These are phyloP conservation scores for Meteorus sp. DNA, from an alignment of 1,140 invertebrate genomes.

Conservation along the genomic window DNA sequence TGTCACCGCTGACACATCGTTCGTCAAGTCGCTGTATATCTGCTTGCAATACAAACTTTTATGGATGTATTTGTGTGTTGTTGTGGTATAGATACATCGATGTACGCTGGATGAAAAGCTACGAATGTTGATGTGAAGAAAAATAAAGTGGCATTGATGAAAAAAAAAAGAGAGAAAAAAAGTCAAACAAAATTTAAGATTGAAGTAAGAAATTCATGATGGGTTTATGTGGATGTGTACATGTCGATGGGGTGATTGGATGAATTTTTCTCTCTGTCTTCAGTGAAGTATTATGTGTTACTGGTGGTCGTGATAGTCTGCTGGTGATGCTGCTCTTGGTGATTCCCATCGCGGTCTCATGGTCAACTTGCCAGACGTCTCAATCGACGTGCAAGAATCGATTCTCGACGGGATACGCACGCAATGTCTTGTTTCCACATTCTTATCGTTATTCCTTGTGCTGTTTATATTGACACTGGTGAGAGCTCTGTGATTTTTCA, in stretches of 20 bases:
- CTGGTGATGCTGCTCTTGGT: neutral
- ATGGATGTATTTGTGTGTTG: constrained; percentile 22
- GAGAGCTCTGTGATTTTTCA: no score
- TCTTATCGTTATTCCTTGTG: constrained; percentile 22
- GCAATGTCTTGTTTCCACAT: constrained; percentile 27
- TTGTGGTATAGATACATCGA: constrained; percentile 46
- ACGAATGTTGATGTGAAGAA: constrained; percentile 2
- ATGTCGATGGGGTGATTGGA: constrained; percentile 7
- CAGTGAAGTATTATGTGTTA: no score
- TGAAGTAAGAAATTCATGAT: no score
- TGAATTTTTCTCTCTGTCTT: no score
- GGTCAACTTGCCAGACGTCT: constrained; percentile 49
- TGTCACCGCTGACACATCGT: constrained; percentile 60
- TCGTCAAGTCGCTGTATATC: no score
- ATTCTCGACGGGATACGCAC: no score
- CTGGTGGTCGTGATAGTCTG: no score
- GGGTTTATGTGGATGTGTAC: no score
- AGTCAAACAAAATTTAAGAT: no score
- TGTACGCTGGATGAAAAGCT: constrained; percentile 10
- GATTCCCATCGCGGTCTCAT: constrained; percentile 23
- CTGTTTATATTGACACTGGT: no score
- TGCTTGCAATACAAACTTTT: constrained; percentile 40
- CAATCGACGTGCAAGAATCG: constrained; percentile 47
- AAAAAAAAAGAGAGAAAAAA: no score
- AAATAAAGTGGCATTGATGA: no score